Evolutionary conservation across 2,888 invertebrate genomes (phyloP).

Genomic region (Trissolcus japonicus): DNA sequence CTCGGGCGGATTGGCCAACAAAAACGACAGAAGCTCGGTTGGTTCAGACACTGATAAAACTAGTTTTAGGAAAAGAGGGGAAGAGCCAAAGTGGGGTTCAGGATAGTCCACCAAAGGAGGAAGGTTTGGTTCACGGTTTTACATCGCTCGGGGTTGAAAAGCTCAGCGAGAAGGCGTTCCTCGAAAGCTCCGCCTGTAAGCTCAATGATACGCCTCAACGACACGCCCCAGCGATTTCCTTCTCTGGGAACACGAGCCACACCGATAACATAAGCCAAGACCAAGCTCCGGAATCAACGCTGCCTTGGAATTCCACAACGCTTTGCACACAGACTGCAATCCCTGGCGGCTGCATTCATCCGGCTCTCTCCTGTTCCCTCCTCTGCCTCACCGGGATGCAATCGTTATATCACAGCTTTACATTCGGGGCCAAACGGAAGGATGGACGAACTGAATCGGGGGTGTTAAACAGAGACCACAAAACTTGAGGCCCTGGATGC

Average conservation of each 20-base stretch:
- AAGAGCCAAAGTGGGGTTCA: slow-evolving; percentile 42
- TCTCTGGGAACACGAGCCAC: slow-evolving; percentile 47
- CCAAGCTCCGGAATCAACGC: slow-evolving; percentile 49
- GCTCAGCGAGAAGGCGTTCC: slow-evolving; percentile 68
- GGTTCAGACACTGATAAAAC: slow-evolving; percentile 49
- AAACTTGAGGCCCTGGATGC: slow-evolving; percentile 51
- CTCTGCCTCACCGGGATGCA: slow-evolving; percentile 53
- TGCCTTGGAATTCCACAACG: slow-evolving; percentile 56
- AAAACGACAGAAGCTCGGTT: slow-evolving; percentile 44
- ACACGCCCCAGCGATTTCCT: slow-evolving; percentile 67
- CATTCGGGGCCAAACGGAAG: slow-evolving; percentile 14
- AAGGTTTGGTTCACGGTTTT: slow-evolving; percentile 42
- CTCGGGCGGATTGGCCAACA: slow-evolving; percentile 15
- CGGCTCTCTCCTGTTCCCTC: slow-evolving; percentile 49
- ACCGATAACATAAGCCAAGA: slow-evolving; percentile 50
- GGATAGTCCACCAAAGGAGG: slow-evolving; percentile 38
- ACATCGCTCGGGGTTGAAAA: slow-evolving; percentile 54
- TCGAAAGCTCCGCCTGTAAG: slow-evolving; percentile 73
- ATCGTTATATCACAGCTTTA: slow-evolving; percentile 57
- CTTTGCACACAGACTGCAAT: slow-evolving; percentile 72
- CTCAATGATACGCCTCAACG: slow-evolving; percentile 64
- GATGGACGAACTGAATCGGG: not conserved
- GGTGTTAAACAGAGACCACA: slow-evolving; percentile 10
- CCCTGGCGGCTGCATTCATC: slow-evolving; percentile 56
- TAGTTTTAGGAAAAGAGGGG: slow-evolving; percentile 47